Percentiles rank a stretch among this genome's conserved stretches.
Evolutionary conservation across 2,888 invertebrate genomes (phyloP).

Genomic region (Drosophila buzzatii): DNA sequence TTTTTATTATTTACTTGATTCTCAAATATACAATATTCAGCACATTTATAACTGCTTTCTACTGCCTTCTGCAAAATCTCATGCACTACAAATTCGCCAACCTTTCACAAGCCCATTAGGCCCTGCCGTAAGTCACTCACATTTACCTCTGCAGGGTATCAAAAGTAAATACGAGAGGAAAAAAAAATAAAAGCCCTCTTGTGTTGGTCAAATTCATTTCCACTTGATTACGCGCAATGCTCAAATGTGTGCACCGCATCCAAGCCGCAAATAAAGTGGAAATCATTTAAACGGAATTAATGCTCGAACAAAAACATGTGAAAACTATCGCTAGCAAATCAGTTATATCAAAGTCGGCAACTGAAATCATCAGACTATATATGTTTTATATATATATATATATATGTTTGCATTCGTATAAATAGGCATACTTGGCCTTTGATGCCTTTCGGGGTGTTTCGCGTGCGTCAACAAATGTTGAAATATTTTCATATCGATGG

Average conservation of each 20-base stretch:
- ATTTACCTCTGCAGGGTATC: constrained; percentile 20
- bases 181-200: constrained; percentile 53
- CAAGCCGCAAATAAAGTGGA: constrained; percentile 55
- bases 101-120: background rate
- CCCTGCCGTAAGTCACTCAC: background rate
- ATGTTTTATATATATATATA: background rate
- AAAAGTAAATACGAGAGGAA: constrained; percentile 14
- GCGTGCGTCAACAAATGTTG: constrained; percentile 53
- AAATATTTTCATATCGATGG: constrained; percentile 26
- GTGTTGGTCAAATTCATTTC: constrained; percentile 83
- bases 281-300: constrained; percentile 82
- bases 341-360: constrained; percentile 39
- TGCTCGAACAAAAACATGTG: constrained; percentile 76
- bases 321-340: constrained; percentile 69
- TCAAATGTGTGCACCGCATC: constrained; percentile 50
- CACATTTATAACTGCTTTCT: background rate
- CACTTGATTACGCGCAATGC: constrained; percentile 76
- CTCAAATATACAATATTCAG: no score
- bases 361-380: constrained; percentile 21
- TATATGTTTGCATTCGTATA: background rate
- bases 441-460: constrained; percentile 37
- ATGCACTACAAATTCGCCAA: background rate
- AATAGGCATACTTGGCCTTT: constrained; percentile 3
- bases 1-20: no score
- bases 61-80: background rate